Evolutionary conservation across 2,797 vertebrate species (phyloP).

Genomic region (Varecia variegata): DNA sequence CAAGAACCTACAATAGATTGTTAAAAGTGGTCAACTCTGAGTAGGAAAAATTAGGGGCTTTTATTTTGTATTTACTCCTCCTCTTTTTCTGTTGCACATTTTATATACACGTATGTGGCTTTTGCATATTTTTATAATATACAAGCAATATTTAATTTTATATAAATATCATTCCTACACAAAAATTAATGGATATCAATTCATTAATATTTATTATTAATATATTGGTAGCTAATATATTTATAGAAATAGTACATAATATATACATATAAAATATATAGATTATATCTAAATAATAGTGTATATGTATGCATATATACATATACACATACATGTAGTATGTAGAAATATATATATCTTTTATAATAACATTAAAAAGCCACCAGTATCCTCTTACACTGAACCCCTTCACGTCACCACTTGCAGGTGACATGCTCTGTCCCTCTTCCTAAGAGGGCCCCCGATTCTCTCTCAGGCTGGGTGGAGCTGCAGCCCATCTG

Average conservation of each 20-base stretch:
- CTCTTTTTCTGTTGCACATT: background rate
- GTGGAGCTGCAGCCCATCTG: background rate
- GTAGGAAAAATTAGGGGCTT: background rate
- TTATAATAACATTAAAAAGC: background rate
- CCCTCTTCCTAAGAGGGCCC: background rate
- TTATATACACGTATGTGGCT: background rate
- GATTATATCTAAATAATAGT: background rate
- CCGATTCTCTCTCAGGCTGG: fast-evolving
- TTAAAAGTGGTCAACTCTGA: background rate
- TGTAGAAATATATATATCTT: background rate
- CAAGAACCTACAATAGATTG: background rate
- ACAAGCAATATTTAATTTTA: background rate
- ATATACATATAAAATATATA: background rate
- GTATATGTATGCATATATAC: background rate
- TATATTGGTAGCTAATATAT: background rate
- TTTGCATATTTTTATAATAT: background rate
- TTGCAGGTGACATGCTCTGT: background rate
- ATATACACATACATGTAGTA: background rate
- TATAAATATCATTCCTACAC: background rate
- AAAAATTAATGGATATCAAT: background rate
- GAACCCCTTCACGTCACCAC: background rate
- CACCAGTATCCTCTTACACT: no score
- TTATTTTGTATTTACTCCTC: background rate
- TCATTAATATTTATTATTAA: background rate
- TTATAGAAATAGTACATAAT: background rate